Base-by-base conservation (phyloP, 1,140 invertebrate species). In the Sarcophaga bullata region DNA sequence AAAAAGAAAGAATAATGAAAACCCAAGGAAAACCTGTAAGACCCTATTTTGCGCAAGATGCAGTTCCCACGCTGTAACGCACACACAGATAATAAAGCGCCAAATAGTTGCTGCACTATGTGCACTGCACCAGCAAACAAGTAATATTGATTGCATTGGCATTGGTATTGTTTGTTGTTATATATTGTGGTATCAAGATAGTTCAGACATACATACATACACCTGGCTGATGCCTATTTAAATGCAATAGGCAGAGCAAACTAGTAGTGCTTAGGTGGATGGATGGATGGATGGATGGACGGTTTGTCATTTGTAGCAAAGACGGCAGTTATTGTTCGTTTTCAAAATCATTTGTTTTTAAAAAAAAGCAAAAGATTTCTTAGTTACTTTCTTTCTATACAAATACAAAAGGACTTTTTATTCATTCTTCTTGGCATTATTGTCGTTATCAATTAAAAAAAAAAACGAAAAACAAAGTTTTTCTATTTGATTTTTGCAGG, bases 11-110 rank as follows among this genome's bases (percentile, higher is more conserved):
- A 52, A 10, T 9, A 10, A 52, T 6, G 50, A 52, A 52, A 50
- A 8, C 49, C 7, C 49, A 8, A 50, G 19, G 19, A 17, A 68
- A 68, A 68, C 62, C 62, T 68, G 62, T 68, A 68, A n/a, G 25
- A 68, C 17, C 15, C 19, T 68, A 68, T 19, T 68, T 68, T 68
- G 62, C 62, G 62, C 62, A 68, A 68, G 62, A 68, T 68, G 62
- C 62, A 19, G 62, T 68, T 68, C 62, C 62, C 62, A 68, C 62
- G 62, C 62, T 68, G 62, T 19, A 68, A 8, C 8, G 5, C 17
- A 17, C 10, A 68, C 8, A 15, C 17, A 17, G 17, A 68, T 58
- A 19, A 68, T 25, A 68, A 19, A 19, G 62, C 62, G 17, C 62
- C n/a, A 68, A 58, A 58, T n/a, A 58, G 13, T 58, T 37, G 25